Conservation (phyloP, 1,140 invertebrate species). For the Sarcophaga peregrina region DNA sequence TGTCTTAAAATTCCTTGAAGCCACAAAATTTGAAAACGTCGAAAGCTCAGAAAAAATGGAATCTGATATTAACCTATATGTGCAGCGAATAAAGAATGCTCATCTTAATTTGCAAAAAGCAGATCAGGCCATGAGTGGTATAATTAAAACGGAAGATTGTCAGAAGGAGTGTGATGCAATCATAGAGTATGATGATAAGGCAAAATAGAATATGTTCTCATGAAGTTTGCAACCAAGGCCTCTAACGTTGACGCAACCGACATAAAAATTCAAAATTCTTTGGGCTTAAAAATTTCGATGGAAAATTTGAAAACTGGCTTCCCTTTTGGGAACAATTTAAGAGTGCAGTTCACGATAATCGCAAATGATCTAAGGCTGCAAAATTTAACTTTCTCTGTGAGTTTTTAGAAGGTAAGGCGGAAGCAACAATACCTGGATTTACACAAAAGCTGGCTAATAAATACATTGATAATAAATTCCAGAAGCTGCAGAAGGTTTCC, state of each 20-base stretch:
- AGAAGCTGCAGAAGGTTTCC: too few species aligned
- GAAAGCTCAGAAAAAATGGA: too few species aligned
- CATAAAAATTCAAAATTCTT: neutral
- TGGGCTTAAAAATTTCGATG: constrained; percentile 21
- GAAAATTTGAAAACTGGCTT: constrained; percentile 36
- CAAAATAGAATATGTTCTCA: neutral
- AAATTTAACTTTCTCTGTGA: constrained; percentile 38
- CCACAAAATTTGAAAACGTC: too few species aligned
- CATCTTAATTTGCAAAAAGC: constrained; percentile 16
- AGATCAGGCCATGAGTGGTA: neutral
- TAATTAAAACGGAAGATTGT: neutral
- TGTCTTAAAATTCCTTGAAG: too few species aligned
- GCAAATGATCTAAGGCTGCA: neutral
- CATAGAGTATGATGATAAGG: constrained; percentile 33
- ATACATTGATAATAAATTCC: too few species aligned
- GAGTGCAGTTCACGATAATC: constrained; percentile 35
- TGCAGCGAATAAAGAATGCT: constrained; percentile 19
- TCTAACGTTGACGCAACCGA: too few species aligned
- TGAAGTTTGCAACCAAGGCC: neutral
- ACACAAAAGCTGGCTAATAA: too few species aligned
- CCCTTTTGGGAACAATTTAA: constrained; percentile 44
- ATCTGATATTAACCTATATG: neutral
- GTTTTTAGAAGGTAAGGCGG: constrained; percentile 15
- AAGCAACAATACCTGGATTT: constrained; percentile 24
- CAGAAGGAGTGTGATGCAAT: constrained; percentile 8